phyloP scores from a whole-genome alignment of 2,113 vertebrate species.

The Lasiurus cinereus region DNA sequence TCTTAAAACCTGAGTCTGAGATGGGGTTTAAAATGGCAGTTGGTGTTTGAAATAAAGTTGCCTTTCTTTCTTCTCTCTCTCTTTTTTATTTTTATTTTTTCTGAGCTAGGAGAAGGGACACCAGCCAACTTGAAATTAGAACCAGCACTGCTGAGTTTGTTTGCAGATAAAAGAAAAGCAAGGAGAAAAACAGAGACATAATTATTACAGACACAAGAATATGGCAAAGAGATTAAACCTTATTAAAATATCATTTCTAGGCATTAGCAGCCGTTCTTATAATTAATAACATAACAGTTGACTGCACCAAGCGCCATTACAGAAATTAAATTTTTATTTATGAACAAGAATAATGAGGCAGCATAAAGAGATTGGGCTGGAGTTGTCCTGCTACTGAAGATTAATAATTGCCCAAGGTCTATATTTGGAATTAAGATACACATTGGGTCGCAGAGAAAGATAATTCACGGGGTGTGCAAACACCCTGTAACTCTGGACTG shows the following conservation, averaged over 20 bases:
- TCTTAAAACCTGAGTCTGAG: constrained; percentile 48
- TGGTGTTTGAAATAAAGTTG: constrained; percentile 49
- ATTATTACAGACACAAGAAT: constrained; percentile 80
- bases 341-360: constrained; percentile 80
- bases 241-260: constrained; percentile 84
- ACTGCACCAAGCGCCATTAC: constrained; percentile 79
- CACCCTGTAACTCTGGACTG: constrained; percentile 43
- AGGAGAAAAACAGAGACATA: constrained; percentile 66
- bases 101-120: constrained; percentile 55
- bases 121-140: constrained; percentile 62
- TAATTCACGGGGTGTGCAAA: constrained; percentile 72
- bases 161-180: constrained; percentile 74
- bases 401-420: constrained; percentile 77
- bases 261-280: constrained; percentile 79
- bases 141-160: constrained; percentile 47
- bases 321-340: constrained; percentile 86
- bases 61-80: background rate
- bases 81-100: background rate
- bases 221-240: constrained; percentile 79
- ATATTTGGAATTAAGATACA: constrained; percentile 71
- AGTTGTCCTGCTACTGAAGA: constrained; percentile 63
- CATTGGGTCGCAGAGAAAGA: constrained; percentile 61
- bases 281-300: constrained; percentile 86
- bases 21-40: background rate
- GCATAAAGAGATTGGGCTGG: constrained; percentile 70